Conservation (phyloP, 2,113 vertebrate genomes). For the Oreochromis tanganicae region DNA sequence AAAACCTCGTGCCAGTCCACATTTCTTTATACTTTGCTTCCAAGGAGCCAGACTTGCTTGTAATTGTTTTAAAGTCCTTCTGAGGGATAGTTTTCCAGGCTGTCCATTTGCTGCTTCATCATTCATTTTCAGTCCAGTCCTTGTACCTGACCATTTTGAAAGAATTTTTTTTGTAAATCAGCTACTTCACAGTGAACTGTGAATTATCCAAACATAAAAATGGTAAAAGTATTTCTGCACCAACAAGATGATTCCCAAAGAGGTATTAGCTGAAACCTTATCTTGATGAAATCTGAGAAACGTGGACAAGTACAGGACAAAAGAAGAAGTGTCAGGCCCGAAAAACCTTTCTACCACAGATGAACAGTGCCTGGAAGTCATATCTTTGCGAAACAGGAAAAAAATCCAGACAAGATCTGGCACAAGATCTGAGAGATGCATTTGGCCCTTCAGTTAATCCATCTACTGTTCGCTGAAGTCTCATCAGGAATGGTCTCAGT, state of each 20-base stretch:
- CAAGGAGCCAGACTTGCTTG: background rate
- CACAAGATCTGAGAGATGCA: too few relatives aligned
- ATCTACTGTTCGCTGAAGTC: too few relatives aligned
- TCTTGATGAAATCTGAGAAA: too few relatives aligned
- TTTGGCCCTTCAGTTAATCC: too few relatives aligned
- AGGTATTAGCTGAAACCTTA: background rate
- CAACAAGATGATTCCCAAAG: background rate
- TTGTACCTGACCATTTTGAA: background rate
- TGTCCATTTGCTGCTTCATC: background rate
- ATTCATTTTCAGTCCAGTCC: background rate
- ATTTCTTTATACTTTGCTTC: background rate
- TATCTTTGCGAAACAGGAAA: too few relatives aligned
- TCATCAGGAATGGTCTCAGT: too few relatives aligned
- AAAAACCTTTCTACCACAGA: too few relatives aligned
- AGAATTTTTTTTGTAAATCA: background rate
- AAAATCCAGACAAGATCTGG: too few relatives aligned
- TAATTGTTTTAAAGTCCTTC: background rate
- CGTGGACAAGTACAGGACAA: too few relatives aligned
- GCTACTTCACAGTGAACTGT: background rate
- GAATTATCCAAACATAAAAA: background rate
- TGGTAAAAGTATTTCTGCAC: background rate
- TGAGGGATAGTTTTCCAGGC: background rate
- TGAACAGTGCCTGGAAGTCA: too few relatives aligned
- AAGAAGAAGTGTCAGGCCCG: too few relatives aligned
- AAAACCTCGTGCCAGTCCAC: background rate